A percentile compares a stretch with the other conserved stretches of the same genome.
phyloP scores from a whole-genome alignment of 1,140 invertebrate genomes.

The Hyles euphorbiae region DNA sequence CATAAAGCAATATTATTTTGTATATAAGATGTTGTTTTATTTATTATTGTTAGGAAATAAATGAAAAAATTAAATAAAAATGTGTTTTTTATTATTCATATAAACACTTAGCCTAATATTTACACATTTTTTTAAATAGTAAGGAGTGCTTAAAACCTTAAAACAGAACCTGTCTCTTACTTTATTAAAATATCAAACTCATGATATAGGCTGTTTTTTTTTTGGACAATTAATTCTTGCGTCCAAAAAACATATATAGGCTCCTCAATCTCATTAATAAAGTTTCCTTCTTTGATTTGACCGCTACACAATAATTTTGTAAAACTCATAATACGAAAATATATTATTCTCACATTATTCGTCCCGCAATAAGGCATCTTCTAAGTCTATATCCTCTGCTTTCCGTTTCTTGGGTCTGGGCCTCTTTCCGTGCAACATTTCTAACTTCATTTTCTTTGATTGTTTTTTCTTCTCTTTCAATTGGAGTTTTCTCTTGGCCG shows the following conservation, averaged over 20 bases:
- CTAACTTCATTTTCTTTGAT: slow-evolving; percentile 82
- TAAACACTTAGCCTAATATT: too few species aligned
- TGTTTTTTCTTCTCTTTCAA: slow-evolving; percentile 86
- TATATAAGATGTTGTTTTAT: slow-evolving; percentile 43
- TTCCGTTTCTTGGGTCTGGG: slow-evolving; percentile 58
- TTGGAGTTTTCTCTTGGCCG: slow-evolving; percentile 85
- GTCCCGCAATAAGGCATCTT: slow-evolving; percentile 48
- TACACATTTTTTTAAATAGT: too few species aligned
- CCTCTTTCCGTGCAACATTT: slow-evolving; percentile 61
- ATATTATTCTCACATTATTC: slow-evolving; percentile 13
- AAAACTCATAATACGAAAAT: neutral
- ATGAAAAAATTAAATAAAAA: neutral
- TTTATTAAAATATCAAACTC: too few species aligned
- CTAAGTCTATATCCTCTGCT: slow-evolving; percentile 61
- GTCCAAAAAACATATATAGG: too few species aligned
- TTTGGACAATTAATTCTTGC: too few species aligned
- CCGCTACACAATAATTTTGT: too few species aligned
- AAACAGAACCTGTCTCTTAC: too few species aligned
- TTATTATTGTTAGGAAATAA: slow-evolving; percentile 11
- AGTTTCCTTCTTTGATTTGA: too few species aligned
- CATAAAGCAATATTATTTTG: slow-evolving; percentile 64
- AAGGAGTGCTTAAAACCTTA: too few species aligned
- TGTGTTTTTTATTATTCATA: too few species aligned
- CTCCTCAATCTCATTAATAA: too few species aligned
- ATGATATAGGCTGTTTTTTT: too few species aligned